These are phyloP conservation scores for Epinotia brunnichana DNA, from an alignment of 2,888 invertebrate genomes.

Conservation along the genomic window DNA sequence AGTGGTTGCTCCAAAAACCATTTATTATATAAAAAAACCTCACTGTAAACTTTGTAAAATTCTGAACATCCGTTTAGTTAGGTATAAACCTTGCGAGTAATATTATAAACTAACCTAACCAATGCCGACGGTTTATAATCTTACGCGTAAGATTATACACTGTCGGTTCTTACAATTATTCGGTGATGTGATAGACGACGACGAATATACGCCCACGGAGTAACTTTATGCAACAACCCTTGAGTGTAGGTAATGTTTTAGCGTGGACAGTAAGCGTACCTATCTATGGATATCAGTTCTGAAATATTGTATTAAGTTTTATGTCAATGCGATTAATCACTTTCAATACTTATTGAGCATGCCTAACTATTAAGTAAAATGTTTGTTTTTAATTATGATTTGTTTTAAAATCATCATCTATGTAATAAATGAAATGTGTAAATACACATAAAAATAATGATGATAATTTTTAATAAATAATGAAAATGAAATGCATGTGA, in stretches of 20 bases:
- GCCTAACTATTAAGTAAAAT: slow-evolving; percentile 33
- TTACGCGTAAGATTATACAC: too few species aligned
- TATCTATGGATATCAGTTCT: neutral
- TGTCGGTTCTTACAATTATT: too few species aligned
- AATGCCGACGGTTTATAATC: too few species aligned
- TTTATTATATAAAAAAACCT: too few species aligned
- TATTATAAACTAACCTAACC: too few species aligned
- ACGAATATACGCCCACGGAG: neutral
- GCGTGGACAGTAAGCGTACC: neutral
- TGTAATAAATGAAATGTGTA: slow-evolving; percentile 29
- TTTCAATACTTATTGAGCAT: slow-evolving; percentile 8
- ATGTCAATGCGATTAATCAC: neutral
- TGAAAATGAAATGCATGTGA: slow-evolving; percentile 25
- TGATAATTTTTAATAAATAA: too few species aligned
- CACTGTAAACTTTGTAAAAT: too few species aligned
- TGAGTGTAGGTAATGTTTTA: neutral
- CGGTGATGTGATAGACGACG: neutral
- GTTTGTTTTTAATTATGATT: slow-evolving; percentile 36
- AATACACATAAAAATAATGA: too few species aligned
- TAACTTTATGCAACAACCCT: slow-evolving; percentile 1
- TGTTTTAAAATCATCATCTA: slow-evolving; percentile 42
- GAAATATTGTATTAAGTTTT: slow-evolving; percentile 8
- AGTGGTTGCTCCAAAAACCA: neutral
- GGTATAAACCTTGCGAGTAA: too few species aligned
- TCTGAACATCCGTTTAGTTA: too few species aligned